Base-by-base conservation (phyloP, 2,888 invertebrate genomes). In the Aquatica leii region DNA sequence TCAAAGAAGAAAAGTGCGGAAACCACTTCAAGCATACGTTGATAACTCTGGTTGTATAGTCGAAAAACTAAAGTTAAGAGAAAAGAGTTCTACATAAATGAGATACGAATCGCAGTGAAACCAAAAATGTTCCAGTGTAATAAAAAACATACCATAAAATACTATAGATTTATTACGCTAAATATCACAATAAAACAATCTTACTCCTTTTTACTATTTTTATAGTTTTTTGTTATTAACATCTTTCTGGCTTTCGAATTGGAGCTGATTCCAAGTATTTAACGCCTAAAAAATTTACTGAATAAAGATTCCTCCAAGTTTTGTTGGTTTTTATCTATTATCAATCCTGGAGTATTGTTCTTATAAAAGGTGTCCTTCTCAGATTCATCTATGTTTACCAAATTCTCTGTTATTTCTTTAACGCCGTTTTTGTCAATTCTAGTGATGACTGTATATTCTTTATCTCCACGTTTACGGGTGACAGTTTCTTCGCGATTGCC, bases 401-500 rank as follows among this genome's bases (percentile, higher is more conserved):
- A 74, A 69, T 77, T 75, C 71, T 80, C 78, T 11, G 71, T 71
- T 9, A 73, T 68, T 69, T 78, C 79, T 64, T 78, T 75, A 51
- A 74, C 73, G 1, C 81, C 81, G 68, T 75, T 66, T 66, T 73
- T 77, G 62, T 78, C 76, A 17, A 83, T 85, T 50, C 85, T 78
- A 20, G 83, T 86, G 17, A 84, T 86, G 21, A 79, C 56, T 9
- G 74, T 79, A 62, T 81, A 77, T 70, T 81, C 79, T 70, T 79
- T 77, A 65, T 80, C 77, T 0, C 77, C 80, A 8, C 75, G 57
- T 72, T 69, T 74, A 37, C 68, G 69, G 2, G 85, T 86, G 31
- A 87, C 77, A n/a, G 84, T 86, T 9, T 84, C 86, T 70, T 86
- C 85, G 69, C 85, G 83, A 71, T 86, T 87, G 0, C 89, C 89